phyloP scores from a whole-genome alignment of 1,140 invertebrate genomes.

The Coenobita brevimanus region DNA sequence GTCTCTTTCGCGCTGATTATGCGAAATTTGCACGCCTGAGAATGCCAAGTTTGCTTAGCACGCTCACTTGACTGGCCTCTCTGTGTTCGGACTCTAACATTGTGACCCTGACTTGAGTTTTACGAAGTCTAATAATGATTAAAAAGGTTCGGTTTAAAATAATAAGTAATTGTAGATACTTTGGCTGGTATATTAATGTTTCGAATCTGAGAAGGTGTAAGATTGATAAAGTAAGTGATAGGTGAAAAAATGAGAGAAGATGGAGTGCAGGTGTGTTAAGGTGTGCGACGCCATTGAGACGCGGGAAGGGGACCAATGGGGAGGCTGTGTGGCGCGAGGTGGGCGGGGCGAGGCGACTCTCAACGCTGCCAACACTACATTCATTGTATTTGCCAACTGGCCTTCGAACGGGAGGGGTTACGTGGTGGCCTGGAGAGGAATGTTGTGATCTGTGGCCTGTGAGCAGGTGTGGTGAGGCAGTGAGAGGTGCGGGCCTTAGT shows the following conservation, averaged over 20 bases:
- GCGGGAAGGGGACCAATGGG: constrained; percentile 38
- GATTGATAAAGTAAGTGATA: too few relatives aligned
- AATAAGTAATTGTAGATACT: too few relatives aligned
- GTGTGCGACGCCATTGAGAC: background rate
- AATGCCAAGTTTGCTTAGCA: constrained; percentile 66
- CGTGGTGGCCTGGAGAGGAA: background rate
- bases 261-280: background rate
- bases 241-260: too few relatives aligned
- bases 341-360: constrained; percentile 51
- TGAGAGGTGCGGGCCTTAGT: constrained; percentile 2
- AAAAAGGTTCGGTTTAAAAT: too few relatives aligned
- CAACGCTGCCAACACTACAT: constrained; percentile 65
- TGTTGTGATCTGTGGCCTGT: constrained; percentile 34
- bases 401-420: constrained; percentile 10
- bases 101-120: background rate
- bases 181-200: too few relatives aligned
- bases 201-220: too few relatives aligned
- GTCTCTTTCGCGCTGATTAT: constrained; percentile 60
- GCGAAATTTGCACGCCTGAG: constrained; percentile 65
- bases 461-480: background rate
- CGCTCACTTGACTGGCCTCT: constrained; percentile 65
- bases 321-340: constrained; percentile 33
- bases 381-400: constrained; percentile 65
- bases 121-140: too few relatives aligned
- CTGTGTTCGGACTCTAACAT: background rate